phyloP scores from a whole-genome alignment of 1,140 invertebrate species.

The Dysdera silvatica region DNA sequence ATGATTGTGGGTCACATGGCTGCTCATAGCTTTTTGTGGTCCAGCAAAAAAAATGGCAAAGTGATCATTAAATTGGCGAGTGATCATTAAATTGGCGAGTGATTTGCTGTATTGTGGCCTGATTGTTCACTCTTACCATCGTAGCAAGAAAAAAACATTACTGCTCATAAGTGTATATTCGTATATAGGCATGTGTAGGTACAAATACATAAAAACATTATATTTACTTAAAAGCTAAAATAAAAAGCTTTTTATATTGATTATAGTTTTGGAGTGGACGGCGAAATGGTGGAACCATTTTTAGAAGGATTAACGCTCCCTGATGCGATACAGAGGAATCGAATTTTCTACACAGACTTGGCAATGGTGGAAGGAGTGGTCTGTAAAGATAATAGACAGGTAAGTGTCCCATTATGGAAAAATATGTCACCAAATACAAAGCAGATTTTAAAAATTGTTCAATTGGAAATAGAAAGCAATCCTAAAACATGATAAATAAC shows the following conservation, averaged over 20 bases:
- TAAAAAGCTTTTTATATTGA: neutral
- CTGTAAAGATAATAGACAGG: slow-evolving; percentile 35
- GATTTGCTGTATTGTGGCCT: no score
- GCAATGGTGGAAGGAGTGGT: slow-evolving; percentile 43
- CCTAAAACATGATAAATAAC: no score
- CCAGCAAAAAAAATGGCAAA: no score
- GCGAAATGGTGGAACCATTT: slow-evolving; percentile 44
- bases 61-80: no score
- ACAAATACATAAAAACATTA: neutral
- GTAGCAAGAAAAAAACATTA: neutral
- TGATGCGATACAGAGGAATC: slow-evolving; percentile 44
- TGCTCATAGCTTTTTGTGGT: no score
- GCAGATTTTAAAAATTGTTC: no score
- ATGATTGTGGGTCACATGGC: no score
- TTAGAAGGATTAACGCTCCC: slow-evolving; percentile 44
- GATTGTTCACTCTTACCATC: neutral
- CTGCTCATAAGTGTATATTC: neutral
- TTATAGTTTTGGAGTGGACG: slow-evolving; percentile 44
- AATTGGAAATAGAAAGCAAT: no score
- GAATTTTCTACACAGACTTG: slow-evolving; percentile 48
- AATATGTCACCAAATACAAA: neutral
- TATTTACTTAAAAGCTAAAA: neutral
- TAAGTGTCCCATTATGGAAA: slow-evolving; percentile 19
- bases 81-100: no score
- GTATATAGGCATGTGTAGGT: no score